phyloP scores from a whole-genome alignment of 2,113 vertebrate genomes.

The Andinoacara biseriatus region DNA sequence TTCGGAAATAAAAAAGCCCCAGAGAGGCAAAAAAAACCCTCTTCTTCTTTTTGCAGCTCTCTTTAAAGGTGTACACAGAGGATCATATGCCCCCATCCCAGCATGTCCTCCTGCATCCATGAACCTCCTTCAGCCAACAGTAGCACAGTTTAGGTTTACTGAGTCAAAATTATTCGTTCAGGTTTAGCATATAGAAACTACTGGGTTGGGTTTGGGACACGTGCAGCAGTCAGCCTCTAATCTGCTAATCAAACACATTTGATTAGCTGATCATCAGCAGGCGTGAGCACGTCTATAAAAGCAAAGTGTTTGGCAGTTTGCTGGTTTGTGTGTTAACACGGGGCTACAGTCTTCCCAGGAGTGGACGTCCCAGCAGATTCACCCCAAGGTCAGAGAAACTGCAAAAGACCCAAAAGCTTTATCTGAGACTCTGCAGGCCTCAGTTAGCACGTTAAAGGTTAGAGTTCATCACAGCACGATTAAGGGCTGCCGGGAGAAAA shows the following conservation, averaged over 20 bases:
- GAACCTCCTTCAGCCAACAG: no score
- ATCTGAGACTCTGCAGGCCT: neutral
- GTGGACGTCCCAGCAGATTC: rapidly evolving
- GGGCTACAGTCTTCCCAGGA: neutral
- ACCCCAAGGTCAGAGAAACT: neutral
- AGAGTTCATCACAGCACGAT: neutral
- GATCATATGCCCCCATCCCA: neutral
- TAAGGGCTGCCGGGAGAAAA: neutral
- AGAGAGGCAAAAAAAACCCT: neutral
- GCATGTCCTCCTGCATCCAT: no score
- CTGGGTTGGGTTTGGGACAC: no score
- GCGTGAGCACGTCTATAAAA: neutral
- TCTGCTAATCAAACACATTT: neutral
- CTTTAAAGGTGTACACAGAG: neutral
- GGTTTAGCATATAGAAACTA: no score
- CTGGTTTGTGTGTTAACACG: neutral
- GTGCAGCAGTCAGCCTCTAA: neutral
- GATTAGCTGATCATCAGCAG: rapidly evolving
- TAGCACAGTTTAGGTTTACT: no score
- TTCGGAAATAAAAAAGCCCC: neutral
- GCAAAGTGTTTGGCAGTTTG: neutral
- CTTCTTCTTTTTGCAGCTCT: no score
- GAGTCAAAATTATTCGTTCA: no score
- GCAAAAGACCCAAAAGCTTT: neutral
- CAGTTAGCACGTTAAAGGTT: neutral